These are phyloP conservation scores for Drosophila vallismaia DNA, from an alignment of 2,888 invertebrate species.

Conservation along the genomic window DNA sequence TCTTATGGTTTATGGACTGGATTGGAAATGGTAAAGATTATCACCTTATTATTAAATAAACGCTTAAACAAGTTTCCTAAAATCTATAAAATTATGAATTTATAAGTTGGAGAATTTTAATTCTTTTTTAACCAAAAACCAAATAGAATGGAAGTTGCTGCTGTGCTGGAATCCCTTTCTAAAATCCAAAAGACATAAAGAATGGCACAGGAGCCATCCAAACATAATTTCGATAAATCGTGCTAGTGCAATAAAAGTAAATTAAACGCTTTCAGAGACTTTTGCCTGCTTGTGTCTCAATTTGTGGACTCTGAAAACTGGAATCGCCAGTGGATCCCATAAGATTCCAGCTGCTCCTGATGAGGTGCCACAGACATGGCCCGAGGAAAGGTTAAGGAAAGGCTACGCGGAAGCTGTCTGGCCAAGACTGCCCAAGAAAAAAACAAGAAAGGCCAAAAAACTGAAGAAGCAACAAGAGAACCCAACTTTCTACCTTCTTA, in stretches of 20 bases:
- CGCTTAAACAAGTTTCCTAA: constrained; percentile 10
- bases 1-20: constrained; percentile 18
- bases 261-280: constrained; percentile 52
- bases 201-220: constrained; percentile 45
- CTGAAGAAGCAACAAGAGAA: constrained; percentile 16
- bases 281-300: constrained; percentile 66
- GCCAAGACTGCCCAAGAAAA: constrained; percentile 11
- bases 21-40: constrained; percentile 17
- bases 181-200: constrained; percentile 3
- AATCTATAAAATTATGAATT: constrained; percentile 4
- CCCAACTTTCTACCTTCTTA: constrained; percentile 54
- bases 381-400: constrained; percentile 51
- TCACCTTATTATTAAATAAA: constrained; percentile 6
- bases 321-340: constrained; percentile 17
- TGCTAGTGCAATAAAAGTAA: constrained; percentile 70
- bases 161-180: neutral
- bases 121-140: neutral
- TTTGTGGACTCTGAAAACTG: constrained; percentile 46
- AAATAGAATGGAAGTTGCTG: neutral
- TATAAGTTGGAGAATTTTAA: neutral
- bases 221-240: constrained; percentile 70
- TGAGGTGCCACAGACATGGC: constrained; percentile 70
- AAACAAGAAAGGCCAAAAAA: constrained; percentile 2
- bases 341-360: constrained; percentile 39
- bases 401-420: constrained; percentile 62